Evolutionary conservation across 2,797 vertebrate species (phyloP), one percentile per base, ranked within the genome.

Genomic region (Sebastes nivosus): DNA sequence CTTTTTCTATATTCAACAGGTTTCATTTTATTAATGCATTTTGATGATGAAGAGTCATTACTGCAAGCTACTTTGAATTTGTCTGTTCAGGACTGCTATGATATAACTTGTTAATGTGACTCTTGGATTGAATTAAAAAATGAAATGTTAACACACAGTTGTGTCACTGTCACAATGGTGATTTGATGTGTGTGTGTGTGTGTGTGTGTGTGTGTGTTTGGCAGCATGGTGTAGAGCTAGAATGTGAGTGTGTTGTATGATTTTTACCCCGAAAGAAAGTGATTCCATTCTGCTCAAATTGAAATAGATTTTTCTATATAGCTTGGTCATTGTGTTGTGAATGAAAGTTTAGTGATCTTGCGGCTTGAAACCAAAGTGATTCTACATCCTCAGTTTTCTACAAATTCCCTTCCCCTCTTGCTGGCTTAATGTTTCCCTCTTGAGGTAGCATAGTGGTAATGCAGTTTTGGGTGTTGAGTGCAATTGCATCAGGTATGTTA

Each of bases 21-120:
- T 86, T 92, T 93, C 94, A 91, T 93, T 95, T 95, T 95, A 90
- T 87, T 92, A 90, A 91, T 90, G 92, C 94, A 94, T 94, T 94
- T 92, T 90, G 84, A 93, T 93, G 89, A 93, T 85, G 76, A 94
- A 91, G 94, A 95, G 94, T 95, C 93, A 92, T 94, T 91, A 89
- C 90, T 90, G 91, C 93, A 92, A 95, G 93, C 91, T 92, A 91
- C 90, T 93, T 94, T 94, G 93, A 93, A 93, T 86, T 85, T 90
- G 93, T 95, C 92, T 95, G 85, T 92, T 93, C 91, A 91, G 90
- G 94, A 95, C 94, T 95, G 94, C 93, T 92, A 94, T 95, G 93
- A 94, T 94, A 94, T 95, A 94, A 95, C 95, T 95, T 96, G 94
- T 96, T 88, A 82, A 94, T 96, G 94, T 96, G 94, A 95, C 94